Evolutionary conservation across 1,140 invertebrate species (phyloP), one percentile per base, ranked within the genome.

Genomic region (Tetraneura akinire): DNA sequence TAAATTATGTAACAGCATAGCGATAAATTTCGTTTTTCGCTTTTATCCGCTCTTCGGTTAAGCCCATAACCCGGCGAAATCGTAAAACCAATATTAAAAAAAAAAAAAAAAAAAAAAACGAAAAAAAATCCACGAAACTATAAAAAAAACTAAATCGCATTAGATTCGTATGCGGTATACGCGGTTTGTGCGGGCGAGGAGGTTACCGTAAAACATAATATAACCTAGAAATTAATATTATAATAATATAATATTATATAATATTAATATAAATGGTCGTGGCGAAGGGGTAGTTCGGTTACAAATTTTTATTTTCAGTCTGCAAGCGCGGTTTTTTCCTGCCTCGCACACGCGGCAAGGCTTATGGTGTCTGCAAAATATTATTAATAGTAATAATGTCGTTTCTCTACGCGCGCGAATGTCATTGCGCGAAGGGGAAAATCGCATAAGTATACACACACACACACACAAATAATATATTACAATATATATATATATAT

Each of bases 331-430:
- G 37, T 78, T 78, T 78, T 45, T 76, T 74, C n/a, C 10, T 18
- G 37, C 9, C 11, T 26, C 23, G 23, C 14, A 5, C 49, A 23
- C 71, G 51, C 51, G 71, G 71, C 71, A 57, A 76, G 71, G 74
- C 74, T 78, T 57, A 78, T 45, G 55, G 23, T 26, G 55, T 57
- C 21, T 74, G 71, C 18, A 29, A 14, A 42, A 55, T 42, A 62
- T 60, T 60, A 60, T 78, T 60, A 60, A 78, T 62, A 62, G 55
- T 29, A 60, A 78, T 78, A 78, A 78, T 42, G 74, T 45, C 53
- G 74, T 78, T 47, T 4, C 51, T 55, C 8, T 16, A 32, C 51
- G 73, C 74, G 51, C 51, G 73, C 74, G n/a, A 78, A 78, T 78
- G 74, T 78, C 74, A 78, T 78, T 45, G 55, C 70, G 16, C 55